Conservation (phyloP, 1,140 invertebrate species). For the Euura lappo region DNA sequence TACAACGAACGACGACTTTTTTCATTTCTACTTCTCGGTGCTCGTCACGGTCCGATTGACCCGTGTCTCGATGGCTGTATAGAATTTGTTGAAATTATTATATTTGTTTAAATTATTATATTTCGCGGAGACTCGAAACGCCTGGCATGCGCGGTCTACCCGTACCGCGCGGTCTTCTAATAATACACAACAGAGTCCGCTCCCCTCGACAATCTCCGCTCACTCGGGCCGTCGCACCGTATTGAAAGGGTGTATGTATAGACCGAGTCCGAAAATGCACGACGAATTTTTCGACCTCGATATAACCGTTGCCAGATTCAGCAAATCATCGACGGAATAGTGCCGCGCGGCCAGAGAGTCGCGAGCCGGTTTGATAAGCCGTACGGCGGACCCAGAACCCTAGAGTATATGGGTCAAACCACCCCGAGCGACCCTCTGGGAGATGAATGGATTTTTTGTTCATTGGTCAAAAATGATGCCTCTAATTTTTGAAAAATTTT, state of each 20-base stretch:
- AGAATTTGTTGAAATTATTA: neutral
- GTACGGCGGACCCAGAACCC: too few relatives aligned
- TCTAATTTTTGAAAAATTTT: too few relatives aligned
- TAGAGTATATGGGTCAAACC: too few relatives aligned
- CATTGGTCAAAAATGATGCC: too few relatives aligned
- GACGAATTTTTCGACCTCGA: conserved; percentile 1
- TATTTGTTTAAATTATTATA: neutral
- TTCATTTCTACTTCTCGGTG: neutral
- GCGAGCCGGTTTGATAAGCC: too few relatives aligned
- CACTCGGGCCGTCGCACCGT: conserved; percentile 33
- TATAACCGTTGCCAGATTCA: neutral
- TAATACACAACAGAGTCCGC: neutral
- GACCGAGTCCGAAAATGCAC: neutral
- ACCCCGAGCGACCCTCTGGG: too few relatives aligned
- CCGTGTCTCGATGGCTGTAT: neutral
- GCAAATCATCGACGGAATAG: neutral
- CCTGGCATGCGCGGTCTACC: too few relatives aligned
- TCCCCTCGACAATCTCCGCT: conserved; percentile 29
- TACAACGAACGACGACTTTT: neutral
- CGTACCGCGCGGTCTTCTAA: too few relatives aligned
- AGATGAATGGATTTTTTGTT: too few relatives aligned
- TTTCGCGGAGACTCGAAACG: neutral
- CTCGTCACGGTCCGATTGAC: neutral
- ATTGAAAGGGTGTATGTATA: too few relatives aligned
- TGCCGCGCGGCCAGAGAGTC: neutral